Percentiles rank a stretch among this genome's conserved stretches.
These are phyloP conservation scores for Cyprinodon diabolis DNA, from an alignment of 2,797 vertebrate genomes.

Conservation along the genomic window DNA sequence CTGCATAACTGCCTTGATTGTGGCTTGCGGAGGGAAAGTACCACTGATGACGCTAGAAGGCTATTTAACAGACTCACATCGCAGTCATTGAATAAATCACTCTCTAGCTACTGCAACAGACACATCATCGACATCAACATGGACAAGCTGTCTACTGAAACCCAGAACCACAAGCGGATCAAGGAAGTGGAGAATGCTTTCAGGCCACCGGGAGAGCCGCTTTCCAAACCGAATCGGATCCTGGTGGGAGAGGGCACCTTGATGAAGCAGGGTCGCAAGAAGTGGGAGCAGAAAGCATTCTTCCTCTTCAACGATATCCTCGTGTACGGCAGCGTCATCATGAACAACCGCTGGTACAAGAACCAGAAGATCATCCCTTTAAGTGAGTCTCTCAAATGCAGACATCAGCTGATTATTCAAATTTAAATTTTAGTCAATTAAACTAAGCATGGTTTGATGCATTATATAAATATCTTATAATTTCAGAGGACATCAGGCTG, in stretches of 20 bases:
- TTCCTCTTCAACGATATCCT: constrained; percentile 93
- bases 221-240: constrained; percentile 81
- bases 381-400: constrained; percentile 46
- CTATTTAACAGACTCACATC: not conserved
- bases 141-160: constrained; percentile 74
- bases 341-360: constrained; percentile 85
- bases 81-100: not conserved
- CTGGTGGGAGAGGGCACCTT: constrained; percentile 90
- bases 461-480: not conserved
- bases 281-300: constrained; percentile 84
- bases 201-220: not conserved
- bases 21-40: not conserved
- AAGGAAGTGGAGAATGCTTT: constrained; percentile 81
- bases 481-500: constrained; percentile 82
- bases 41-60: not conserved
- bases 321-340: constrained; percentile 89
- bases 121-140: constrained; percentile 50
- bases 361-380: constrained; percentile 87
- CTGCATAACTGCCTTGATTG: constrained; percentile 3
- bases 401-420: not conserved
- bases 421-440: too few relatives aligned
- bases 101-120: not conserved
- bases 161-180: constrained; percentile 86
- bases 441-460: not conserved
- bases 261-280: constrained; percentile 87